phyloP scores from a whole-genome alignment of 2,888 invertebrate genomes.

The Icerya purchasi region DNA sequence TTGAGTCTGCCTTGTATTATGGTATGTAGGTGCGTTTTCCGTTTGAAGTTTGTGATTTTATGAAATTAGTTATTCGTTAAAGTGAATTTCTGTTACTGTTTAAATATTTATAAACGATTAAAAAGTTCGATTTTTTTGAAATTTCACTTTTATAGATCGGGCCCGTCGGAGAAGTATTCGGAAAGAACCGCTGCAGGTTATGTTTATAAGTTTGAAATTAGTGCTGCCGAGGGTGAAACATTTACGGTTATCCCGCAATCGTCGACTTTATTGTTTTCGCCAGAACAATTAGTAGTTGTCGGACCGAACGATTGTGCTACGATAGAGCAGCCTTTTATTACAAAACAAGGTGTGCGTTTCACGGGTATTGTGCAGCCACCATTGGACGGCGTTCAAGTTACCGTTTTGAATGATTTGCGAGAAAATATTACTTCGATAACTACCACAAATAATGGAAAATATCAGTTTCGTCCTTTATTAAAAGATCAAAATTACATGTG shows the following conservation, averaged over 20 bases:
- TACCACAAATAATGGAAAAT: slow-evolving; percentile 50
- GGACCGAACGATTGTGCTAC: slow-evolving; percentile 36
- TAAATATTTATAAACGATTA: no score
- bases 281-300: slow-evolving; percentile 35
- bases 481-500: slow-evolving; percentile 41
- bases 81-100: neutral
- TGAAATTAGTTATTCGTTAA: neutral
- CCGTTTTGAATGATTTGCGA: slow-evolving; percentile 23
- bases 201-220: slow-evolving; percentile 26
- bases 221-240: slow-evolving; percentile 30
- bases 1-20: no score
- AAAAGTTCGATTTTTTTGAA: no score
- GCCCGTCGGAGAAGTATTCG: slow-evolving; percentile 23
- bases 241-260: slow-evolving; percentile 44
- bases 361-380: slow-evolving; percentile 40
- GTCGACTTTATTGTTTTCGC: slow-evolving; percentile 45
- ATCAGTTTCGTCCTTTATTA: slow-evolving; percentile 67
- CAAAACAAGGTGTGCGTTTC: slow-evolving; percentile 43
- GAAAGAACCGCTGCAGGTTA: slow-evolving; percentile 20
- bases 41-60: slow-evolving; percentile 20
- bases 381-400: slow-evolving; percentile 32
- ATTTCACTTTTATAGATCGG: no score
- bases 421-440: slow-evolving; percentile 27
- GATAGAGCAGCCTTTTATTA: slow-evolving; percentile 32
- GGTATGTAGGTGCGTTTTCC: slow-evolving; percentile 28